Evolutionary conservation across 2,888 invertebrate genomes (phyloP).

Genomic region (Xylophagus ater): DNA sequence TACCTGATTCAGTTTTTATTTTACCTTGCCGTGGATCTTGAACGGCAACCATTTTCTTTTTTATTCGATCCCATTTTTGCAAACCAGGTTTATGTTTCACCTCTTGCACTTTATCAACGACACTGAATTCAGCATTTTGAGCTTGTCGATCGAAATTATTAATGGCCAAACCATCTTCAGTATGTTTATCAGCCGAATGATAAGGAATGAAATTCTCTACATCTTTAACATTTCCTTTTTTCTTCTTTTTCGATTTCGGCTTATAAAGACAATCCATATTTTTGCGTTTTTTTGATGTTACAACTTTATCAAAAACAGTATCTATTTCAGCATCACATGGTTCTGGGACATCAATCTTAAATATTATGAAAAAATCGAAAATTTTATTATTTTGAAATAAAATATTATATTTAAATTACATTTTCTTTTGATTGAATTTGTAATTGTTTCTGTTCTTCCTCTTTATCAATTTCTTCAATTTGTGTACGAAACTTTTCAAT

Average conservation of each 20-base stretch:
- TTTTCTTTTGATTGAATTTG: neutral
- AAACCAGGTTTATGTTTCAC: constrained; percentile 48
- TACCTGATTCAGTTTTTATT: constrained; percentile 92
- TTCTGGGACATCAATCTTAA: too few relatives aligned
- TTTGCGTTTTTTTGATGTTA: constrained; percentile 41
- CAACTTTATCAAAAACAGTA: constrained; percentile 46
- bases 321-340: constrained; percentile 46
- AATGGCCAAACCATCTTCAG: constrained; percentile 58
- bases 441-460: constrained; percentile 21
- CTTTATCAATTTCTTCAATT: constrained; percentile 29
- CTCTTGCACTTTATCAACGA: constrained; percentile 68
- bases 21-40: constrained; percentile 50
- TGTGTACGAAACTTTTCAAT: constrained; percentile 38
- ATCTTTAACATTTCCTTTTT: constrained; percentile 42
- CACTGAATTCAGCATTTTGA: constrained; percentile 65
- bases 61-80: constrained; percentile 87
- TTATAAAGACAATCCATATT: constrained; percentile 47
- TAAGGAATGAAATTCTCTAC: constrained; percentile 83
- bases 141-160: constrained; percentile 75
- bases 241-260: constrained; percentile 46
- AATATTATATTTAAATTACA: constrained; percentile 10
- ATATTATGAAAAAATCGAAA: constrained; percentile 24
- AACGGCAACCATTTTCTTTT: constrained; percentile 83
- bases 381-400: constrained; percentile 11
- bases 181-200: constrained; percentile 69